Base-by-base conservation (phyloP, 2,888 invertebrate genomes). In the Cheilosia soror region DNA sequence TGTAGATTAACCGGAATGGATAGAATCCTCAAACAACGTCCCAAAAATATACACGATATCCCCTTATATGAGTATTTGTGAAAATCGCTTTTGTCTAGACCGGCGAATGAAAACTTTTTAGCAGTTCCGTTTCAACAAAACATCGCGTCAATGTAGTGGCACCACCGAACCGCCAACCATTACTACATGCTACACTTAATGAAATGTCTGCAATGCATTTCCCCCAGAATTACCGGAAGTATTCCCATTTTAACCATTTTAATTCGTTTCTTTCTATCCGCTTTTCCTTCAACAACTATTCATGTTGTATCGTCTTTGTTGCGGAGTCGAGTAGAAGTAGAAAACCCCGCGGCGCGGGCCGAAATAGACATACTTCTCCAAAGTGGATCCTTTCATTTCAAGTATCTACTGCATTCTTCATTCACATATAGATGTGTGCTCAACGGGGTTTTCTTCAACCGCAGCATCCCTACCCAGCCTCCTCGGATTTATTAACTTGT, bases 31-130 rank as follows among this genome's bases (percentile, higher is more conserved):
- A 53, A 42, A 40, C 33, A 71, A 76, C 65, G 58, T 77, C 40
- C 63, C 71, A 9, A 77, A 82, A 82, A 71, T 76, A 63, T 81
- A 51, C 42, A 55, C 27, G 4, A 7, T 49, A 37, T 33, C 31
- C 47, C 11, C 63, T 55, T 62, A 40, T 15, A 15, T 37, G 37
- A 65, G 77, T 77, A 33, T 57, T 47, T 11, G 11, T 27, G 51
- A 55, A 66, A 76, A 84, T 84, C 71, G 60, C 60, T 84, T 84
- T 71, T 80, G 84, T 84, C 84, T 84, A 84, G 84, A 84, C 84
- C 80, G 84, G 75, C 65, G 68, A 84, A 84, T 49, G 49, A 55
- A 72, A 76, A 66, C 51, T 69, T 84, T 78, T 65, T 33, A 60
- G n/a, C 75, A 75, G 40, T 65, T 65, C 63, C 53, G 62, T 69